Evolutionary conservation across 2,113 vertebrate species (phyloP), one percentile per base, ranked within the genome.

Genomic region (Triplophysa tibetana): DNA sequence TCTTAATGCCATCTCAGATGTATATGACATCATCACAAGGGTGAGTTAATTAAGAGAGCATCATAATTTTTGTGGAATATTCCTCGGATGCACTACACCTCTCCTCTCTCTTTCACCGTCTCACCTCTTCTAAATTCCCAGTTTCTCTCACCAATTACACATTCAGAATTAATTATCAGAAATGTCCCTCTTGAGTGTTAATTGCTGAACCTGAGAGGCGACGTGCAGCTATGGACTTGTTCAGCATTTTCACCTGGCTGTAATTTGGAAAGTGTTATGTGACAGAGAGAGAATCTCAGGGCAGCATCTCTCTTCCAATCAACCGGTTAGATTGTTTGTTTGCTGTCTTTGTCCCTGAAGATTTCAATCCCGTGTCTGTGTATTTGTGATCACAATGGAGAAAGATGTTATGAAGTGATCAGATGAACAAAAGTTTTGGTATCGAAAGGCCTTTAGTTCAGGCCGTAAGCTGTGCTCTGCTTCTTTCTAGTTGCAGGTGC

Each of bases 71-170:
- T 38, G 33, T 6, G 33, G 33, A 38, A 85, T 81, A 73, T 84
- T 50, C 80, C 81, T 29, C 62, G 0, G 86, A 19, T 19, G 38
- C 63, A 29, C 68, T 87, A 66, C 67, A 54, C 78, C 60, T 82
- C 75, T 72, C 58, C 58, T 77, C 68, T 79, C 70, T 77, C 52
- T 61, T 60, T 76, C 67, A 67, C 69, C 62, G 64, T 81, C 24
- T 70, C 64, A 54, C 54, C 52, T 24, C 69, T 67, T 48, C n/a
- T 54, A 23, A 80, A 79, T 38, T 61, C 50, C 58, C 58, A 2
- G 8, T 62, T 54, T 65, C 38, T 67, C 29, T 7, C 76, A 13
- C 23, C n/a, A n/a, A 73, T 19, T 67, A 56, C 24, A 56, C 38
- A 38, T 21, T 21, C 26, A 48, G 52, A 60, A 69, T 24, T 75